Conservation (phyloP, 2,797 vertebrate species). For the Melanotaenia parkinsoni region DNA sequence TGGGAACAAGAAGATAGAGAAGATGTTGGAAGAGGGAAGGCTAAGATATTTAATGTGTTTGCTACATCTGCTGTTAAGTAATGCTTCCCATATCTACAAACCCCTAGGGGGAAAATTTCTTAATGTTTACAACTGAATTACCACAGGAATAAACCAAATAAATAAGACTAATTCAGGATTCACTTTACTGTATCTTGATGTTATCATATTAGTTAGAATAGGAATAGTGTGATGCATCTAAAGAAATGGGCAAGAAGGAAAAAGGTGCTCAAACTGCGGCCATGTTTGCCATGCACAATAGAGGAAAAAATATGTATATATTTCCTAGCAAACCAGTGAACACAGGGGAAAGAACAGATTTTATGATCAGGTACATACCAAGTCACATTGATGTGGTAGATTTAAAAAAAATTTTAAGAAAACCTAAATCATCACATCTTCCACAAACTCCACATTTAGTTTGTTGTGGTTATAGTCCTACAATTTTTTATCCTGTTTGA, state of each 20-base stretch:
- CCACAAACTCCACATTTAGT: no score
- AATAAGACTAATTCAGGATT: constrained; percentile 10
- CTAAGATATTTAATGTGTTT: constrained; percentile 67
- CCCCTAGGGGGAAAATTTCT: constrained; percentile 32
- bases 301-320: neutral
- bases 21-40: constrained; percentile 19
- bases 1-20: constrained; percentile 56
- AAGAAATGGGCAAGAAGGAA: no score
- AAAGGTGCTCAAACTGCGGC: no score
- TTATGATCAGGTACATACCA: neutral
- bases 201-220: neutral
- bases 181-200: neutral
- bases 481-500: no score
- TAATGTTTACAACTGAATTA: constrained; percentile 43
- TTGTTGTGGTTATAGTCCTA: no score
- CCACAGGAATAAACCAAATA: neutral
- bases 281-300: neutral
- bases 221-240: neutral
- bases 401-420: neutral
- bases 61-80: constrained; percentile 59
- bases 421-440: neutral
- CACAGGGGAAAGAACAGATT: neutral
- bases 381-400: neutral
- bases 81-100: constrained; percentile 54
- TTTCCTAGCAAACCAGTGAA: neutral